phyloP scores from a whole-genome alignment of 2,888 invertebrate genomes.

The Furcula furcula region DNA sequence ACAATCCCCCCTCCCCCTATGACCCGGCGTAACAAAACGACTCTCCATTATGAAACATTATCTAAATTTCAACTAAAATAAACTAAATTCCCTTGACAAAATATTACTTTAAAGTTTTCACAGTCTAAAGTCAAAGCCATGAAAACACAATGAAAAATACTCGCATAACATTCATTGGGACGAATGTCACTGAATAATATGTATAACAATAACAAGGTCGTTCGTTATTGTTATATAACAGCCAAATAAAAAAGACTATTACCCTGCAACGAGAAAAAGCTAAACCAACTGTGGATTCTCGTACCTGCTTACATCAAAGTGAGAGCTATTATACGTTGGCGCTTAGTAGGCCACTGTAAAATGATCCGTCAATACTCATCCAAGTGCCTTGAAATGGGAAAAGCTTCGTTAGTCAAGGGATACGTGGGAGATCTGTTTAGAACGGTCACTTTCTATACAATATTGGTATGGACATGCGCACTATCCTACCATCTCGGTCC shows the following conservation, averaged over 20 bases:
- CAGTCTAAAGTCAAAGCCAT: no score
- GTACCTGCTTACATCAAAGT: slow-evolving; percentile 33
- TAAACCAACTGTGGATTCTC: slow-evolving; percentile 73
- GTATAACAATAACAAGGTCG: no score
- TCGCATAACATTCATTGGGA: no score
- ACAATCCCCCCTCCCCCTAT: no score
- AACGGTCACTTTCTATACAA: slow-evolving; percentile 41
- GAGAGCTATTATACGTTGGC: no score
- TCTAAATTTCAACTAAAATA: no score
- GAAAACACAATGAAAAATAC: no score
- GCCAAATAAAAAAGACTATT: slow-evolving; percentile 20
- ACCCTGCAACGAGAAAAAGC: slow-evolving; percentile 28
- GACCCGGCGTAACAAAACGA: no score
- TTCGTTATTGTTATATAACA: slow-evolving; percentile 12
- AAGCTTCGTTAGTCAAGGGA: slow-evolving; percentile 11
- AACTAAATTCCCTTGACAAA: no score
- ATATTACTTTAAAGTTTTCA: no score
- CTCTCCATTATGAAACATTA: no score
- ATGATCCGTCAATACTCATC: slow-evolving; percentile 25
- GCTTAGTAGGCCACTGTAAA: slow-evolving; percentile 30
- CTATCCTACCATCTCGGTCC: slow-evolving; percentile 27
- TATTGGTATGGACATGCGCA: slow-evolving; percentile 63
- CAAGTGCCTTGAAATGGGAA: slow-evolving; percentile 9
- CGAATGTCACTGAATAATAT: no score
- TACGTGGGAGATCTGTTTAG: slow-evolving; percentile 35